Conservation (phyloP, 2,888 invertebrate genomes). For the Cheilosia pagana region DNA sequence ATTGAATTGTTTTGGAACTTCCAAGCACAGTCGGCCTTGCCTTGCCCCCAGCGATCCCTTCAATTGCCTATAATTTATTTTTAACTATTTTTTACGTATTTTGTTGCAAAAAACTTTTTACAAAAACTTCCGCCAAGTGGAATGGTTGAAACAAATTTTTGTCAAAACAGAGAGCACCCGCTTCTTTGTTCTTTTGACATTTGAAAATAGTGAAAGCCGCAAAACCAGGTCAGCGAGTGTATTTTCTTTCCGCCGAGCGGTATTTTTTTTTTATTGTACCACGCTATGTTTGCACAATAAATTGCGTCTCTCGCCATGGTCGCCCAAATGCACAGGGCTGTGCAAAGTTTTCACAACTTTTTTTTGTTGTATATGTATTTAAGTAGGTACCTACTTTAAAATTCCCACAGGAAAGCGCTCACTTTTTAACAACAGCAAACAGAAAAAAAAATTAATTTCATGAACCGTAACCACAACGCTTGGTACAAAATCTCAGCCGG, state of each 20-base stretch:
- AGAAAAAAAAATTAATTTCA: constrained; percentile 33
- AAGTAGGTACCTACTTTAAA: constrained; percentile 41
- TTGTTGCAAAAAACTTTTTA: no score
- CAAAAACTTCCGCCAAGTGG: background rate
- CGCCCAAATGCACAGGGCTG: constrained; percentile 36
- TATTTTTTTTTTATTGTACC: background rate
- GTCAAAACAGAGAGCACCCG: constrained; percentile 26
- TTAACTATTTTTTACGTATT: no score
- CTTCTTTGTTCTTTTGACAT: constrained; percentile 31
- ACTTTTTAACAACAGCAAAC: no score
- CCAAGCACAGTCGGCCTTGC: no score
- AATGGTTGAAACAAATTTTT: constrained; percentile 43
- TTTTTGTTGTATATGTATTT: constrained; percentile 34
- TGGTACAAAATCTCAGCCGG: constrained; percentile 47
- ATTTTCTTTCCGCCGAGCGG: constrained; percentile 38
- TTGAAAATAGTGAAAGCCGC: constrained; percentile 30
- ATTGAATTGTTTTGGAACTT: no score
- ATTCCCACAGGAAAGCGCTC: constrained; percentile 57
- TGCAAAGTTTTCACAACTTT: constrained; percentile 52
- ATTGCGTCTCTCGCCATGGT: constrained; percentile 24
- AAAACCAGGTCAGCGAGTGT: constrained; percentile 51
- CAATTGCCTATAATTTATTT: no score
- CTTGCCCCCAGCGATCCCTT: no score
- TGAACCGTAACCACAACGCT: constrained; percentile 56
- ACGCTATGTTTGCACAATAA: constrained; percentile 40